phyloP scores from a whole-genome alignment of 2,797 vertebrate genomes.

The Jordanella pulchra region DNA sequence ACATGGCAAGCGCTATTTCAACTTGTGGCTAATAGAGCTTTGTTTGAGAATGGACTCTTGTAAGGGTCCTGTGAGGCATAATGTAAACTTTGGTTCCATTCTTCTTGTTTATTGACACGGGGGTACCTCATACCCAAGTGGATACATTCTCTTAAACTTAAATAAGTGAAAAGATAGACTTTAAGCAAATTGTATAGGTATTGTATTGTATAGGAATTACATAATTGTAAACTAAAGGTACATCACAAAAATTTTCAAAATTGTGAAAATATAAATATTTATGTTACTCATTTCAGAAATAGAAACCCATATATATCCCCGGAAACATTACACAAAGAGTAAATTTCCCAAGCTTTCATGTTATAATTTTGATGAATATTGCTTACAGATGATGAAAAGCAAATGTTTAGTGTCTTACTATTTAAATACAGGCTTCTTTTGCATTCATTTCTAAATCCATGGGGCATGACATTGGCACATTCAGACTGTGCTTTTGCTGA shows the following conservation, averaged over 20 bases:
- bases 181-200: neutral
- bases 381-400: neutral
- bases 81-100: conserved; percentile 39
- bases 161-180: neutral
- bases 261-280: neutral
- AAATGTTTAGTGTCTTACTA: neutral
- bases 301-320: neutral
- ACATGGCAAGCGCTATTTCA: neutral
- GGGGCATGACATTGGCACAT: no score
- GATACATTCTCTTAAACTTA: neutral
- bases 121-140: conserved; percentile 6
- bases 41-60: conserved; percentile 11
- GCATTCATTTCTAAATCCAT: neutral
- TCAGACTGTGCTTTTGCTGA: no score
- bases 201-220: neutral
- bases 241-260: neutral
- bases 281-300: neutral
- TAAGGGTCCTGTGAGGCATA: conserved; percentile 12
- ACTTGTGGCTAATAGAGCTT: conserved; percentile 19
- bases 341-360: neutral
- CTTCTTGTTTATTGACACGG: neutral
- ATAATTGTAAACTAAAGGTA: neutral
- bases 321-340: neutral
- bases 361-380: neutral
- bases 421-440: neutral